These are phyloP conservation scores for Hydriomena furcata DNA, from an alignment of 2,888 invertebrate genomes.

Conservation along the genomic window DNA sequence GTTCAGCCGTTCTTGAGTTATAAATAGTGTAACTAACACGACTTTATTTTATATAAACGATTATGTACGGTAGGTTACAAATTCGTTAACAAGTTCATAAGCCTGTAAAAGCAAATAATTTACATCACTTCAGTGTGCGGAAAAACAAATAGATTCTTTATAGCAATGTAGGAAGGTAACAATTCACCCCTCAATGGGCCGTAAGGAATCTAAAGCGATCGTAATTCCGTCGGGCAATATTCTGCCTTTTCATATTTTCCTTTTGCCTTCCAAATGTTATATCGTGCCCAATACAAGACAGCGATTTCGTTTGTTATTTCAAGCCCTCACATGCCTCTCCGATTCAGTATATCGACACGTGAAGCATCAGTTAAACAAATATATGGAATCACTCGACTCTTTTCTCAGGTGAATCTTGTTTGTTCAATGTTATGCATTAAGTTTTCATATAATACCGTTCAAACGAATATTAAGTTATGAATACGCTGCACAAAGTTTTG, in stretches of 20 bases:
- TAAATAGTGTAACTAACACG: no score
- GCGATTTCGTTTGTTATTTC: conserved; percentile 80
- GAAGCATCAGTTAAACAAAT: conserved; percentile 71
- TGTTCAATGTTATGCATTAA: conserved; percentile 35
- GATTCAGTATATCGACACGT: conserved; percentile 73
- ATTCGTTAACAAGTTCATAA: conserved; percentile 27
- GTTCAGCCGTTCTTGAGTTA: no score
- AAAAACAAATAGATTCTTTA: conserved; percentile 79
- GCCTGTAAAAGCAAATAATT: conserved; percentile 51
- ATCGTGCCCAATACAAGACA: conserved; percentile 72
- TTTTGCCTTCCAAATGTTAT: conserved; percentile 74
- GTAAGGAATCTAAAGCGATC: conserved; percentile 79
- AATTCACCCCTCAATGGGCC: conserved; percentile 79
- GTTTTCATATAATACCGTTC: conserved; percentile 28
- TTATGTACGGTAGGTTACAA: no score
- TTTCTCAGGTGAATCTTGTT: conserved; percentile 38
- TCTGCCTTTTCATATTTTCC: conserved; percentile 80
- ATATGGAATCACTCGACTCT: conserved; percentile 55
- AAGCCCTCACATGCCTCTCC: conserved; percentile 68
- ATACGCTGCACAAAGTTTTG: conserved; percentile 26
- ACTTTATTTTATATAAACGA: no score
- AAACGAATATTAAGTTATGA: conserved; percentile 30
- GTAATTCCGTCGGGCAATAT: conserved; percentile 81
- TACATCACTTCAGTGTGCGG: conserved; percentile 55
- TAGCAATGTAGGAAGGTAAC: conserved; percentile 77